Conservation (phyloP, 2,113 vertebrate species). For the Pluvialis apricaria region DNA sequence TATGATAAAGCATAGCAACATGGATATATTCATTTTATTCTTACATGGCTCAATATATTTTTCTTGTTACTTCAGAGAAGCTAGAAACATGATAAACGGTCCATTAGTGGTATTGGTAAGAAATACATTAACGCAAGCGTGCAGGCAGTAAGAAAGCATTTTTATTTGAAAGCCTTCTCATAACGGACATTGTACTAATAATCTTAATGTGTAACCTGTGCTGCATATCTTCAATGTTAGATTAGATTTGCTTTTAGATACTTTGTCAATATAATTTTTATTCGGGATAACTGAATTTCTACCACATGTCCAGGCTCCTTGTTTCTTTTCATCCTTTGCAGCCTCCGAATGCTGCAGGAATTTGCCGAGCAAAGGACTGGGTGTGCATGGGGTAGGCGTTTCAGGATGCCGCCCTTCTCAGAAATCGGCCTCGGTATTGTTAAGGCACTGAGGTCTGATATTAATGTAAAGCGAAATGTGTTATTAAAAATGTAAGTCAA, state of each 20-base stretch:
- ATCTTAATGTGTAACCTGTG: not conserved
- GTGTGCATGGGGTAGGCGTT: fast-evolving
- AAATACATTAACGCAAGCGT: not conserved
- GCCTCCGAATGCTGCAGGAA: not conserved
- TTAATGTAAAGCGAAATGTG: not conserved
- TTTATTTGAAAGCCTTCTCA: slow-evolving; percentile 4
- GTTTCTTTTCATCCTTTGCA: not conserved
- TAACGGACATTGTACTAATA: not conserved
- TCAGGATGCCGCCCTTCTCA: not conserved
- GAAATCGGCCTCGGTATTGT: not conserved
- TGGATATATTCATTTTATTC: not conserved
- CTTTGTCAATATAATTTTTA: not conserved
- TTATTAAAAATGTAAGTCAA: slow-evolving; percentile 27
- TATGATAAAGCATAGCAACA: fast-evolving
- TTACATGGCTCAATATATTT: not conserved
- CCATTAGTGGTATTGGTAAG: slow-evolving; percentile 27
- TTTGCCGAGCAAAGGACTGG: not conserved
- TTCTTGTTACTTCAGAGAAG: not conserved
- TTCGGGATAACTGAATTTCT: not conserved
- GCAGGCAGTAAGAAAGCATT: not conserved
- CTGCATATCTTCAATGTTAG: not conserved
- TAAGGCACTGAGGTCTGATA: not conserved
- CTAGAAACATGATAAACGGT: not conserved
- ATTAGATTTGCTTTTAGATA: not conserved
- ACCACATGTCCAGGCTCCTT: not conserved